A percentile compares a stretch with the other conserved stretches of the same genome.
Conservation (phyloP, 2,797 vertebrate species). For the Falco concolor region DNA sequence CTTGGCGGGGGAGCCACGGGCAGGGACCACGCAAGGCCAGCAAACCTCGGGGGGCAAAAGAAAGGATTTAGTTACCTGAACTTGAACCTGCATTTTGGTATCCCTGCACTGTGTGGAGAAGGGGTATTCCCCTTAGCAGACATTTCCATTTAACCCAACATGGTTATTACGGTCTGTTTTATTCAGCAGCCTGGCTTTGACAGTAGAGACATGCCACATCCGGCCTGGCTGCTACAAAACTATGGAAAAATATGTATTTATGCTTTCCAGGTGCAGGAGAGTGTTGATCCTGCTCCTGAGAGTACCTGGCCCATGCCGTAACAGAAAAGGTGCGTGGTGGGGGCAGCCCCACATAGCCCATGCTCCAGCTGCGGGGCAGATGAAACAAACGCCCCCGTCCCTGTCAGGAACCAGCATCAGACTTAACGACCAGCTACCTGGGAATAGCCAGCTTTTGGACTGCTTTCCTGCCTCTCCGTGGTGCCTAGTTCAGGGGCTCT, state of each 20-base stretch:
- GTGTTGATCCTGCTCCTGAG: not conserved
- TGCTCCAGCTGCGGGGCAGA: not conserved
- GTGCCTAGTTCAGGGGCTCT: not conserved
- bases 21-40: not conserved
- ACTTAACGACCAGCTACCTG: not conserved
- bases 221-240: not conserved
- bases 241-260: not conserved
- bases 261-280: not conserved
- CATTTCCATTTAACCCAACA: not conserved
- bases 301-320: not conserved
- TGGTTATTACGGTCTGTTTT: not conserved
- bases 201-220: not conserved
- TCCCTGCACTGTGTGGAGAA: not conserved
- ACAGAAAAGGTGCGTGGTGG: not conserved
- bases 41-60: not conserved
- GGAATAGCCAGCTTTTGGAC: not conserved
- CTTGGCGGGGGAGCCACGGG: not conserved
- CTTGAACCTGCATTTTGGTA: not conserved
- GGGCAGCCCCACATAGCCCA: not conserved
- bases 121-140: not conserved
- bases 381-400: accelerated
- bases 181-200: not conserved
- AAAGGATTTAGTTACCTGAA: not conserved
- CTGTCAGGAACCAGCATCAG: not conserved
- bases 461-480: not conserved